phyloP scores from a whole-genome alignment of 2,113 vertebrate species.

The Syrrhaptes paradoxus region DNA sequence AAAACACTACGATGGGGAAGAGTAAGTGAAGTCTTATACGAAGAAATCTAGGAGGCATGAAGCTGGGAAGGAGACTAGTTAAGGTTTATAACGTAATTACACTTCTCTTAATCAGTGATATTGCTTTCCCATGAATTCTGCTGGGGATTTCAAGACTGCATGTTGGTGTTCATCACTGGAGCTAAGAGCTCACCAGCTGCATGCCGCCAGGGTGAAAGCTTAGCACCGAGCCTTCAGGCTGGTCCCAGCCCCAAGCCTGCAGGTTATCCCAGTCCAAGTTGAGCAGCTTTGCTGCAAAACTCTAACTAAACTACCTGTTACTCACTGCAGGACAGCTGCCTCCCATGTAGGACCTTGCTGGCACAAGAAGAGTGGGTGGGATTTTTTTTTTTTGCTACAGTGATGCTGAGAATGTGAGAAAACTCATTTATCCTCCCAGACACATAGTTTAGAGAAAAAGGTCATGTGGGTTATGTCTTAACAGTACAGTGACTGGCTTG shows the following conservation, averaged over 20 bases:
- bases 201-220: background rate
- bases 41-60: background rate
- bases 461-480: background rate
- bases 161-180: background rate
- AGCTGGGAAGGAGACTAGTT: background rate
- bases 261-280: background rate
- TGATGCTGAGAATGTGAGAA: background rate
- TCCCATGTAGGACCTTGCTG: background rate
- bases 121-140: background rate
- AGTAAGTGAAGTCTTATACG: background rate
- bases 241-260: background rate
- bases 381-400: background rate
- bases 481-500: background rate
- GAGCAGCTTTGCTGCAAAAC: background rate
- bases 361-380: background rate
- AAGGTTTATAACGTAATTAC: background rate
- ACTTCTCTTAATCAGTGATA: background rate
- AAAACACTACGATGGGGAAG: background rate
- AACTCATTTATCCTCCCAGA: constrained; percentile 9
- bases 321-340: background rate
- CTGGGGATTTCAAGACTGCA: background rate
- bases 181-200: background rate
- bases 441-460: background rate
- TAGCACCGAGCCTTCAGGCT: background rate
- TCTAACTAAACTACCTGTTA: background rate